Evolutionary conservation across 2,888 invertebrate species (phyloP).

Genomic region (Campopleginae sp.): DNA sequence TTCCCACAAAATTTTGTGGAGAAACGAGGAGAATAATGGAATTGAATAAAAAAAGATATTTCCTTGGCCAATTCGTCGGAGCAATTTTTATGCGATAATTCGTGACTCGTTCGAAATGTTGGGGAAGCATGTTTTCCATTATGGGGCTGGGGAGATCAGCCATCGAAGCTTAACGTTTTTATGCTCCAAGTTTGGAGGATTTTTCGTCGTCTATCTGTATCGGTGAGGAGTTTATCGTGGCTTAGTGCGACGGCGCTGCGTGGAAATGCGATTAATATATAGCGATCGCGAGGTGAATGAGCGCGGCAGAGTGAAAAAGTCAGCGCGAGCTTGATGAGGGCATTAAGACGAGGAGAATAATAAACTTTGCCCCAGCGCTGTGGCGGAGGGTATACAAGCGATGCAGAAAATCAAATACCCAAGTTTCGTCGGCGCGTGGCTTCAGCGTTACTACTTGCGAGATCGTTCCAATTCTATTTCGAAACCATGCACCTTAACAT

Average conservation of each 20-base stretch:
- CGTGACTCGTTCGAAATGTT: slow-evolving; percentile 2
- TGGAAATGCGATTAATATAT: slow-evolving; percentile 59
- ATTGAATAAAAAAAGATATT: neutral
- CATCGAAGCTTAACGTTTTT: slow-evolving; percentile 24
- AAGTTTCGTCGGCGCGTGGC: slow-evolving; percentile 53
- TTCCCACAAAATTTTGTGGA: too few species aligned
- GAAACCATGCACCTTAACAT: neutral
- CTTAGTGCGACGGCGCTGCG: slow-evolving; percentile 12
- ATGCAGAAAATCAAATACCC: slow-evolving; percentile 63
- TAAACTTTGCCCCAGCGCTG: slow-evolving; percentile 55
- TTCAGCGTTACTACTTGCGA: slow-evolving; percentile 38
- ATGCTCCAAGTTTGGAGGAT: slow-evolving; percentile 53
- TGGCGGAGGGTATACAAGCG: slow-evolving; percentile 44
- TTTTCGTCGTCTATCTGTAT: slow-evolving; percentile 48
- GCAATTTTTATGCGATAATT: neutral
- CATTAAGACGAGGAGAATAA: slow-evolving; percentile 59
- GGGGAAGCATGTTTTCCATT: slow-evolving; percentile 7
- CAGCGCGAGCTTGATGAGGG: slow-evolving; percentile 16
- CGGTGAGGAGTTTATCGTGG: slow-evolving; percentile 33
- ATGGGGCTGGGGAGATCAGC: slow-evolving; percentile 18
- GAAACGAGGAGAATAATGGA: too few species aligned
- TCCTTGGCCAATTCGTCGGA: neutral
- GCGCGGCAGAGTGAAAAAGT: neutral
- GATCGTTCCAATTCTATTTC: slow-evolving; percentile 32
- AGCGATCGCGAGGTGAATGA: slow-evolving; percentile 17